Conservation (phyloP, 2,113 vertebrate genomes). For the Oceanodroma tethys region DNA sequence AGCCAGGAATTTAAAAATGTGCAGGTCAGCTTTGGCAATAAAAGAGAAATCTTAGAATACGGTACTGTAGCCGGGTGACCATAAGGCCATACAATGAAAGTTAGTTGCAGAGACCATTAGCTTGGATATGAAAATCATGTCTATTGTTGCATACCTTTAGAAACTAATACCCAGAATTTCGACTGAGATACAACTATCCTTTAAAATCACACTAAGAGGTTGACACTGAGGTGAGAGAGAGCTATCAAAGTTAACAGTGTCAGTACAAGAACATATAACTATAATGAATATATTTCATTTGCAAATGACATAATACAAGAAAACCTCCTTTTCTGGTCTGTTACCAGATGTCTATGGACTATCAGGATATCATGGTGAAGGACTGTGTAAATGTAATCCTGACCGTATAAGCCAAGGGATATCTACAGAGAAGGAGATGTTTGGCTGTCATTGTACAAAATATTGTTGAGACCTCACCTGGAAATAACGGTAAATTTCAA, state of each 20-base stretch:
- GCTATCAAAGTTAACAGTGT: not conserved
- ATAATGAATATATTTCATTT: not conserved
- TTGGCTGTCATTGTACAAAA: not conserved
- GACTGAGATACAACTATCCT: not conserved
- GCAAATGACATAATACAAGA: not conserved
- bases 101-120: not conserved
- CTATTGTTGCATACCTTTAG: not conserved
- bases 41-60: not conserved
- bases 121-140: not conserved
- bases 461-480: not conserved
- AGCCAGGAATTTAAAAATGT: not conserved
- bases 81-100: not conserved
- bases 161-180: not conserved
- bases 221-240: not conserved
- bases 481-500: not conserved
- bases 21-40: not conserved
- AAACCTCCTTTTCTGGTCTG: not conserved
- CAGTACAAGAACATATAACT: not conserved
- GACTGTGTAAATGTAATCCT: not conserved
- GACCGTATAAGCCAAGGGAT: not conserved
- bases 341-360: not conserved
- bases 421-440: not conserved
- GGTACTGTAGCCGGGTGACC: not conserved
- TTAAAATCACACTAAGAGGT: not conserved
- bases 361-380: accelerated